Evolutionary conservation across 2,888 invertebrate species (phyloP).

Genomic region (Alloscopus bannaensis): DNA sequence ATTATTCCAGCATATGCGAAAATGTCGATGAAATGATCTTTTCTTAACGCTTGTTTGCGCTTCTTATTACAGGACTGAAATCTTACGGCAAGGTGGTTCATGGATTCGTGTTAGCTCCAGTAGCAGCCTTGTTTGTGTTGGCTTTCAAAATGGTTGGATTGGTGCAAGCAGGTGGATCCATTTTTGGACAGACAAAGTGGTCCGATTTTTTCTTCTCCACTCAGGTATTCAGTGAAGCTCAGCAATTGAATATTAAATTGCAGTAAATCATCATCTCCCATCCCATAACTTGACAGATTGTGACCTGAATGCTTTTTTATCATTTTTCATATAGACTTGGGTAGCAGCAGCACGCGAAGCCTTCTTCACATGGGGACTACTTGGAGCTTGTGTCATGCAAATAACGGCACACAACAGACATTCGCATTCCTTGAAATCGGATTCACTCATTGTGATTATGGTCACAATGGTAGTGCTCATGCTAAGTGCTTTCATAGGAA

Average conservation of each 20-base stretch:
- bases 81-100: conserved; percentile 90
- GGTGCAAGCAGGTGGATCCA: conserved; percentile 78
- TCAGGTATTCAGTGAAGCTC: no score
- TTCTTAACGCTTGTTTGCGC: no score
- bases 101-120: conserved; percentile 86
- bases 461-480: conserved; percentile 86
- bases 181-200: conserved; percentile 89
- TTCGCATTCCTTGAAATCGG: conserved; percentile 80
- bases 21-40: no score
- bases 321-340: conserved; percentile 82
- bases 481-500: conserved; percentile 86
- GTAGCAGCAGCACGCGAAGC: conserved; percentile 91
- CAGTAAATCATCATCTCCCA: neutral
- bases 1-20: no score
- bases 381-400: conserved; percentile 88
- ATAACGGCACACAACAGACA: conserved; percentile 85
- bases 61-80: conserved; percentile 82
- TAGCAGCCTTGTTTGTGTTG: conserved; percentile 84
- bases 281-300: neutral
- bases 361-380: conserved; percentile 91
- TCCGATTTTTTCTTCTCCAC: conserved; percentile 89
- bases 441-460: conserved; percentile 82
- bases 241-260: neutral
- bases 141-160: conserved; percentile 86
- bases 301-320: neutral